These are phyloP conservation scores for Catocala sponsa DNA, from an alignment of 2,888 invertebrate genomes.

Conservation along the genomic window DNA sequence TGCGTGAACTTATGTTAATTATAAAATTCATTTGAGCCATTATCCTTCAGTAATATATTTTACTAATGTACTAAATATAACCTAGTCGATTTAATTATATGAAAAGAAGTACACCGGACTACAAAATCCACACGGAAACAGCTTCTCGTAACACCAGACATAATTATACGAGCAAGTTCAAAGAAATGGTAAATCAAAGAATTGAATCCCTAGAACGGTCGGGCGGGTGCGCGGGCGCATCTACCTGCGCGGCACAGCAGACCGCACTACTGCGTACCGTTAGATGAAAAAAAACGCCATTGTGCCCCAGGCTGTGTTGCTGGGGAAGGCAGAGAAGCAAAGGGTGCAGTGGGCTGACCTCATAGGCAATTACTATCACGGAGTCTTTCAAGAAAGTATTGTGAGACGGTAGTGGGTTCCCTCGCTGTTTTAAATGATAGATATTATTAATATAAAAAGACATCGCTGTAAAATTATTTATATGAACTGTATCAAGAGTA, in stretches of 20 bases:
- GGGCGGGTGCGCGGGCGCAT: slow-evolving; percentile 57
- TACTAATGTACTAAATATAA: too few relatives aligned
- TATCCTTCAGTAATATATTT: not conserved
- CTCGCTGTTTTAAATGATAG: slow-evolving; percentile 15
- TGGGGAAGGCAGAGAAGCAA: slow-evolving; percentile 55
- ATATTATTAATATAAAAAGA: too few relatives aligned
- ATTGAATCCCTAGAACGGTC: slow-evolving; percentile 53
- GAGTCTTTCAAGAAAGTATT: slow-evolving; percentile 35
- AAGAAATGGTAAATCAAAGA: slow-evolving; percentile 63
- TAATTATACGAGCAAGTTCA: slow-evolving; percentile 57
- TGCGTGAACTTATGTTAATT: slow-evolving; percentile 3
- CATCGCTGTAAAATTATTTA: too few relatives aligned
- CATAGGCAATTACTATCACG: slow-evolving; percentile 41
- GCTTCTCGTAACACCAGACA: not conserved
- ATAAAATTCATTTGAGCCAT: not conserved
- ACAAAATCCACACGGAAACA: slow-evolving; percentile 19
- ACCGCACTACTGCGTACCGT: slow-evolving; percentile 65
- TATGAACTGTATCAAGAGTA: too few relatives aligned
- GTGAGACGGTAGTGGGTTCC: slow-evolving; percentile 29
- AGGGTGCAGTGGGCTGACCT: slow-evolving; percentile 68
- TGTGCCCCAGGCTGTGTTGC: slow-evolving; percentile 59
- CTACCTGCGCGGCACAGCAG: slow-evolving; percentile 67
- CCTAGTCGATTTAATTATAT: too few relatives aligned
- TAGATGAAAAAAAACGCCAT: slow-evolving; percentile 59
- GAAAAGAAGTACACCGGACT: not conserved